Base-by-base conservation (phyloP, 2,888 invertebrate species). In the Nysson spinosus region DNA sequence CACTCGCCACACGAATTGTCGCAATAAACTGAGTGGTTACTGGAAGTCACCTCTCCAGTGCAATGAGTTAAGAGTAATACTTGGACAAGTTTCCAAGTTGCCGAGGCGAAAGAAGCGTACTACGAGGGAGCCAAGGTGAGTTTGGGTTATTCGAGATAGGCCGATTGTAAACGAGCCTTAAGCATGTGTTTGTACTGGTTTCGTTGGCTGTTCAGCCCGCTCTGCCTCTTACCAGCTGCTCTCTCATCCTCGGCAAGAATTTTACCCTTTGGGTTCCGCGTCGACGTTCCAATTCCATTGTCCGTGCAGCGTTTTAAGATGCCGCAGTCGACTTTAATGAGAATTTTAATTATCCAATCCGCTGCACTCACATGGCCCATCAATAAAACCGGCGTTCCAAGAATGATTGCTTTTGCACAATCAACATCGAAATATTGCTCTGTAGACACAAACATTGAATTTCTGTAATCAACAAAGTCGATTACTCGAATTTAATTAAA, bases 271-370 rank as follows among this genome's bases (percentile, higher is more conserved):
- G 43, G 44, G 54, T 32, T 40, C 43, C 34, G 47, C 61, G 63
- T 52, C 68, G 64, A 64, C 67, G 61, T 69, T 78, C 55, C 52
- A 24, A 34, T 49, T 35, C 72, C 72, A 80, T 79, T 79, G 79
- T 79, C 72, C 64, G 39, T 52, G 42, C 44, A 39, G 56, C 72
- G 80, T 79, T 79, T 79, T 66, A 78, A 72, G 72, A 77, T 75
- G 73, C 77, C 72, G 79, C 64, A 69, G 46, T 32, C 51, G 60
- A 58, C 65, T 69, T 79, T 75, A 75, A 77, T 75, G 80, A 80
- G 77, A 81, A 80, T 77, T 80, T 80, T 76, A 77, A 80, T 81
- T 78, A 81, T 64, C 74, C 76, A 75, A 80, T 80, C 69, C 44
- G 20, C 39, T 24, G 17, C 46, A 52, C 40, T 51, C 55, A 43